phyloP scores from a whole-genome alignment of 2,888 invertebrate genomes.

The Callinectes sapidus region DNA sequence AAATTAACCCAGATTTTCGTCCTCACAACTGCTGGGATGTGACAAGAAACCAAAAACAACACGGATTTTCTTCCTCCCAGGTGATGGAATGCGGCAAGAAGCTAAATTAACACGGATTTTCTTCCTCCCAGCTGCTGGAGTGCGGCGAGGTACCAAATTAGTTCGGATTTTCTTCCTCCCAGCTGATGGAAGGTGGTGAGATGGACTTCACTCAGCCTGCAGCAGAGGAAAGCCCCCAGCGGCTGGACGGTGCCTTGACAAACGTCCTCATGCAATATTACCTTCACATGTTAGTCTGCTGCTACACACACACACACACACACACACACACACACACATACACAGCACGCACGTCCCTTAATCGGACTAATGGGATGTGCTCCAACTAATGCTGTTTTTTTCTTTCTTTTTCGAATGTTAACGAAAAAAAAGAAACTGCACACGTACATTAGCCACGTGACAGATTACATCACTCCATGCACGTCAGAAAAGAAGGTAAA shows the following conservation, averaged over 20 bases:
- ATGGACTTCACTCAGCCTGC: not conserved
- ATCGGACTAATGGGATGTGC: not conserved
- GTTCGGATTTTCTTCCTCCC: not conserved
- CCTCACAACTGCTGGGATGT: no score
- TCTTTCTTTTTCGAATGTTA: slow-evolving; percentile 12
- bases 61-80: no score
- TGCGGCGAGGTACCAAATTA: not conserved
- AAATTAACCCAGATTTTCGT: no score
- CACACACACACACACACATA: slow-evolving; percentile 42
- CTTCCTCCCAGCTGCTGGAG: not conserved
- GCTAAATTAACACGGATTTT: not conserved
- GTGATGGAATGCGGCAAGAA: not conserved
- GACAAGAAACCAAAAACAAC: no score
- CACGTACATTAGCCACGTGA: not conserved
- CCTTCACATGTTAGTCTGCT: not conserved
- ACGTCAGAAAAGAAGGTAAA: not conserved
- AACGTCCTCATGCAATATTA: not conserved
- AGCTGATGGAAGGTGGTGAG: not conserved
- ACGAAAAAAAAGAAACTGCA: not conserved
- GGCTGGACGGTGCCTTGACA: not conserved
- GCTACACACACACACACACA: slow-evolving; percentile 39
- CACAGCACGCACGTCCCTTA: not conserved
- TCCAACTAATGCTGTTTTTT: not conserved
- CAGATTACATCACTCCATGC: not conserved
- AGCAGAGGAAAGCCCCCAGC: not conserved